Conservation (phyloP, 2,797 vertebrate genomes). For the Anisognathus igniventris region DNA sequence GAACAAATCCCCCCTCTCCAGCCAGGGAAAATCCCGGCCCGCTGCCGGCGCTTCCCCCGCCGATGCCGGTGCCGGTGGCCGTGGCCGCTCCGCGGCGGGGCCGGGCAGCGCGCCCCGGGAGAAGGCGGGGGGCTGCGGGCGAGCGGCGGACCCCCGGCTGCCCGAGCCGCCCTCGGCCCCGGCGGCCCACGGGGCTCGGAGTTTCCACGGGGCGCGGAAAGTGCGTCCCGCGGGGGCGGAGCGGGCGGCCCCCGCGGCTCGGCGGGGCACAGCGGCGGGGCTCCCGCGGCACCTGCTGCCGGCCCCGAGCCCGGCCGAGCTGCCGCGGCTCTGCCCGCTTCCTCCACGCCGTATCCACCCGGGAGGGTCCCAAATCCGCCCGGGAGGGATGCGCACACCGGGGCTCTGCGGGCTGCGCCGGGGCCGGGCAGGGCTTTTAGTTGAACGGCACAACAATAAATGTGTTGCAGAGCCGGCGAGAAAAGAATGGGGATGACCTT, state of each 20-base stretch:
- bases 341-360: constrained; percentile 37
- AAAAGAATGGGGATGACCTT: constrained; percentile 91
- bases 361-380: constrained; percentile 37
- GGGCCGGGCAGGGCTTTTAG: constrained; percentile 84
- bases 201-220: constrained; percentile 34
- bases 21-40: neutral
- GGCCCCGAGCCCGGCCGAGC: neutral
- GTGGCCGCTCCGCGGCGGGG: neutral
- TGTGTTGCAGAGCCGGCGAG: constrained; percentile 84
- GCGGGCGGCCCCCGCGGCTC: constrained; percentile 8
- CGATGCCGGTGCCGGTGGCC: neutral
- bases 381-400: constrained; percentile 69
- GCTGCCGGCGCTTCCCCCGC: neutral
- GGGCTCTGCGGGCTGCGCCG: constrained; percentile 78
- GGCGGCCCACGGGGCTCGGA: constrained; percentile 19
- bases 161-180: neutral
- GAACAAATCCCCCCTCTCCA: neutral
- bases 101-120: constrained; percentile 15
- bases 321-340: neutral
- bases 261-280: neutral
- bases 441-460: constrained; percentile 87
- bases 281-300: neutral
- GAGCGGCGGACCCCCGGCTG: neutral
- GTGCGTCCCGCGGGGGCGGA: constrained; percentile 45
- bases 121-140: neutral